A percentile compares a stretch with the other conserved stretches of the same genome.
These are phyloP conservation scores for Saimiri boliviensis DNA, from an alignment of 2,113 vertebrate genomes.

Conservation along the genomic window DNA sequence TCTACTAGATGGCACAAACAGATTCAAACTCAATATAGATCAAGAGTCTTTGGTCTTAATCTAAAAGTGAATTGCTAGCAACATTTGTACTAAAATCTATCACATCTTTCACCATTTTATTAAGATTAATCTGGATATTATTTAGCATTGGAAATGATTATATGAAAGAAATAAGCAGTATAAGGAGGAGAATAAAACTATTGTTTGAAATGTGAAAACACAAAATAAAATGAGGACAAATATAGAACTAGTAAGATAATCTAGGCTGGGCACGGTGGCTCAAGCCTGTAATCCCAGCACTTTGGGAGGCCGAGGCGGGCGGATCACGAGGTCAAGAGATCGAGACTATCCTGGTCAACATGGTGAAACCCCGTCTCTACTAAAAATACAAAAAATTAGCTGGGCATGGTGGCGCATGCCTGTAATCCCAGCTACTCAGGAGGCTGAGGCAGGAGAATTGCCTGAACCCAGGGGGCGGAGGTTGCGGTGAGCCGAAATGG, in stretches of 20 bases:
- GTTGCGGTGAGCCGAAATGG: too few species aligned
- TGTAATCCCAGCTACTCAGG: too few species aligned
- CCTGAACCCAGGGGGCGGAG: too few species aligned
- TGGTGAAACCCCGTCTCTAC: too few species aligned
- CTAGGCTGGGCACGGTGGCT: too few species aligned
- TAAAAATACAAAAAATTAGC: too few species aligned
- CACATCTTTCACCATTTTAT: neutral
- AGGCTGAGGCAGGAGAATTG: too few species aligned
- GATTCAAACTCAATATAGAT: neutral
- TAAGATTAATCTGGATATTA: neutral
- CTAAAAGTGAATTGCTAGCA: neutral
- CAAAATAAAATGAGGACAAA: neutral
- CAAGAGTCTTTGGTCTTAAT: neutral
- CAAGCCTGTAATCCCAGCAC: too few species aligned
- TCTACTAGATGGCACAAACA: neutral
- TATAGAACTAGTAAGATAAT: neutral
- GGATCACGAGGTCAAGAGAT: too few species aligned
- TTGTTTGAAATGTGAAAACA: neutral
- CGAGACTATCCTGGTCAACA: too few species aligned
- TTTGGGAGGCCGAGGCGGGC: too few species aligned
- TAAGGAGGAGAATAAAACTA: neutral
- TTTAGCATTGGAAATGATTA: neutral
- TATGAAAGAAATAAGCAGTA: neutral
- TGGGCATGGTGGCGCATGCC: too few species aligned
- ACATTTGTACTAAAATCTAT: neutral